These are phyloP conservation scores for Sebastes fasciatus DNA, from an alignment of 2,113 vertebrate species.

Conservation along the genomic window DNA sequence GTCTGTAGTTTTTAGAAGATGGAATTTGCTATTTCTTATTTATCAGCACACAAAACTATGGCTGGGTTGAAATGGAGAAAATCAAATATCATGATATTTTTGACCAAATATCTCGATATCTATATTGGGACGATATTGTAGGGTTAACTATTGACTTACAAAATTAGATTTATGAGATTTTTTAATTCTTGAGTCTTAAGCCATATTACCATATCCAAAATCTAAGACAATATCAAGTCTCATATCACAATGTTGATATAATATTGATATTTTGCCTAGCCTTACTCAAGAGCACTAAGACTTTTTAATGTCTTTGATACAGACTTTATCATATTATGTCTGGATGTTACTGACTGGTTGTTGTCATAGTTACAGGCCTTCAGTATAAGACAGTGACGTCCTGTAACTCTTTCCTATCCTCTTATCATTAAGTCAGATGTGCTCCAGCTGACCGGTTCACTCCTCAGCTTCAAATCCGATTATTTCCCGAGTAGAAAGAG, in stretches of 20 bases:
- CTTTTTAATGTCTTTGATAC: not conserved
- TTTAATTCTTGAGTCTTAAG: too few relatives aligned
- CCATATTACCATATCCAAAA: too few relatives aligned
- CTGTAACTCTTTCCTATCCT: constrained; percentile 38
- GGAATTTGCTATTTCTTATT: not conserved
- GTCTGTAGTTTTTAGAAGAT: not conserved
- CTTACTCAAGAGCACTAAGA: not conserved
- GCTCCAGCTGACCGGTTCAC: constrained; percentile 44
- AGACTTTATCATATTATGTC: not conserved
- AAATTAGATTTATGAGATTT: too few relatives aligned
- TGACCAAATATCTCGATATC: too few relatives aligned
- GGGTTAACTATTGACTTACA: too few relatives aligned
- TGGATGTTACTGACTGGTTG: not conserved
- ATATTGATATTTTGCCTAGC: too few relatives aligned
- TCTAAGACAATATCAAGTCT: too few relatives aligned
- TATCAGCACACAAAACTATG: not conserved
- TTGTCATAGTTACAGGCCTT: not conserved
- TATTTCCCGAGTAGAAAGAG: constrained; percentile 59
- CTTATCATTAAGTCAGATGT: constrained; percentile 36
- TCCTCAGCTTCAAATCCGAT: constrained; percentile 65
- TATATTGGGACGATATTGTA: too few relatives aligned
- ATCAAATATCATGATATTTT: too few relatives aligned
- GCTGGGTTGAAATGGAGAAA: too few relatives aligned
- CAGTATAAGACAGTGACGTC: not conserved
- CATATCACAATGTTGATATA: too few relatives aligned